Evolutionary conservation across 2,113 vertebrate genomes (phyloP).

Genomic region (Paracanthobrama guichenoti): DNA sequence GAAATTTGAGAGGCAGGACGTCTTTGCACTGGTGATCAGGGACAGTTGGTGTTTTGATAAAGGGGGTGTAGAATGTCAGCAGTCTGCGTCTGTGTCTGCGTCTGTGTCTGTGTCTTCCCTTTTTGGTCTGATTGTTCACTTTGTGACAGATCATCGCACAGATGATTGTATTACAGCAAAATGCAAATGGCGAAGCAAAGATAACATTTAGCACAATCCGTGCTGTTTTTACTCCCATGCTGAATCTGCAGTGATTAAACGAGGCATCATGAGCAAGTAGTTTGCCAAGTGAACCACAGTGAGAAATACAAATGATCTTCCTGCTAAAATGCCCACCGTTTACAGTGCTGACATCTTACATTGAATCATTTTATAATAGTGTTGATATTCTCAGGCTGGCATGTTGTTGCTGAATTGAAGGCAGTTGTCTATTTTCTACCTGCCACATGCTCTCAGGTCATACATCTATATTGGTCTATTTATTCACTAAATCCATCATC

Average conservation of each 20-base stretch:
- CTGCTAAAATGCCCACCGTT: background rate
- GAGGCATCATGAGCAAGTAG: background rate
- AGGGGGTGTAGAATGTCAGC: conserved; percentile 34
- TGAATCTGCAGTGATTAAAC: background rate
- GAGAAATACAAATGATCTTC: background rate
- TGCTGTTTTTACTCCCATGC: background rate
- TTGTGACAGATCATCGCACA: background rate
- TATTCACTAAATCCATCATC: background rate
- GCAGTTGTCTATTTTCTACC: conserved; percentile 15
- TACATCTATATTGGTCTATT: conserved; percentile 26
- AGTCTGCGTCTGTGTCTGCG: conserved; percentile 8
- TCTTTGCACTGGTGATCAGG: conserved; percentile 2
- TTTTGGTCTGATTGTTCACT: conserved; percentile 4
- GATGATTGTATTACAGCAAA: background rate
- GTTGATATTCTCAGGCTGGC: background rate
- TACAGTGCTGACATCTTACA: background rate
- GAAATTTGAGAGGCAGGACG: background rate
- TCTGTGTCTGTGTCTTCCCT: background rate
- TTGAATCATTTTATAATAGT: background rate
- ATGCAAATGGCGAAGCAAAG: background rate
- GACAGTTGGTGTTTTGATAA: conserved; percentile 43
- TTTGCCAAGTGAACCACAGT: background rate
- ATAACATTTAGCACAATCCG: no score
- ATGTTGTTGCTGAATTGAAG: conserved; percentile 21
- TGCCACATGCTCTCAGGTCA: background rate